phyloP scores from a whole-genome alignment of 2,888 invertebrate genomes.

The Pristionchus fissidentatus region DNA sequence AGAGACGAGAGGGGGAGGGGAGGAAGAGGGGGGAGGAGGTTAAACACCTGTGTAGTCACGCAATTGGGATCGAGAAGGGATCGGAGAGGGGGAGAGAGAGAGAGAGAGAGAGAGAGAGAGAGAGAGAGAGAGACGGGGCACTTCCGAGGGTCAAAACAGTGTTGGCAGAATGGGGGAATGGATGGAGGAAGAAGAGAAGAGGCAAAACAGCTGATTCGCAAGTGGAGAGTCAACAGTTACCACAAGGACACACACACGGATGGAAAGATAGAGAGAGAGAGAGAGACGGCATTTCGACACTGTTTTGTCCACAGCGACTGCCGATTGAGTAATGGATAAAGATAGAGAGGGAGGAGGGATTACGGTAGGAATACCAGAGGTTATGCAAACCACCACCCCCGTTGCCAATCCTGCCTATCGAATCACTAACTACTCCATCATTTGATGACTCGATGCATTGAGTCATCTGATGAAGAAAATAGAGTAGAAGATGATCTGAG shows the following conservation, averaged over 20 bases:
- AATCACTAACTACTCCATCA: neutral
- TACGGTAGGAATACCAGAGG: neutral
- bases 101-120: neutral
- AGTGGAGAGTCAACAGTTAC: conserved; percentile 22
- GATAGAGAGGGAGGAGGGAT: no score
- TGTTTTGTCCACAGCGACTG: neutral
- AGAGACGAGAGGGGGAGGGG: neutral
- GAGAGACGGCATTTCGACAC: neutral
- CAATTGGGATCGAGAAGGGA: neutral
- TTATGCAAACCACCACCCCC: conserved; percentile 13
- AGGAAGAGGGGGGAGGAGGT: conserved; percentile 1
- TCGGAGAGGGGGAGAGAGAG: conserved; percentile 32
- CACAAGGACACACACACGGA: no score
- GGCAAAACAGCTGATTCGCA: conserved; percentile 32
- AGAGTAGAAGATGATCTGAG: no score
- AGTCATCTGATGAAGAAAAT: no score
- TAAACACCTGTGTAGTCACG: neutral
- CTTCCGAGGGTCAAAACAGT: neutral
- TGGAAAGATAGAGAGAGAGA: neutral
- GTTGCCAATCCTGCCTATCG: neutral
- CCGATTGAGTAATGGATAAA: no score
- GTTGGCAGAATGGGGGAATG: neutral
- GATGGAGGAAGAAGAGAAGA: conserved; percentile 1
- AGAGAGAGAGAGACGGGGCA: neutral
- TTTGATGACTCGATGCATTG: no score